Conservation (phyloP, 2,113 vertebrate species). For the Gambusia holbrooki region DNA sequence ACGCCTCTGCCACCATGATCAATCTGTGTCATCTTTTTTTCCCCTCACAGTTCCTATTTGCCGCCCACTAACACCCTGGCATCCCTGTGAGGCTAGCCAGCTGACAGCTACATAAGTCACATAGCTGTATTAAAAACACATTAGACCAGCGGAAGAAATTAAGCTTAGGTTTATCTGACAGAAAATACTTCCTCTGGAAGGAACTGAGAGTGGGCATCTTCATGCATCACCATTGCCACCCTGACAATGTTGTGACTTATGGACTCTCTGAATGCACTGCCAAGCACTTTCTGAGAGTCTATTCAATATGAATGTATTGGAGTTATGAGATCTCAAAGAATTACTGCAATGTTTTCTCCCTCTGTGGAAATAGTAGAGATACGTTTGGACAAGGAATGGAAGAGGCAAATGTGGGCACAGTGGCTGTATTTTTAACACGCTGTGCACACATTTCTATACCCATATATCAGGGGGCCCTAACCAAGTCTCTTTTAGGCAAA, state of each 20-base stretch:
- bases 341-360: constrained; percentile 29
- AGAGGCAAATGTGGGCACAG: not conserved
- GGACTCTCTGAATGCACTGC: constrained; percentile 72
- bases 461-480: not conserved
- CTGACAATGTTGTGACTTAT: constrained; percentile 80
- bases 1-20: constrained; percentile 58
- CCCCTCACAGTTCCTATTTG: constrained; percentile 46
- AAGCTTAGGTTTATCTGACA: constrained; percentile 74
- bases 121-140: constrained; percentile 83
- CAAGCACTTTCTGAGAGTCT: constrained; percentile 67
- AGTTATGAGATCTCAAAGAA: constrained; percentile 75
- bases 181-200: constrained; percentile 63
- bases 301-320: constrained; percentile 67
- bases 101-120: constrained; percentile 83
- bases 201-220: constrained; percentile 50
- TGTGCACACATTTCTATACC: not conserved
- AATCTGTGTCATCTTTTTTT: constrained; percentile 68
- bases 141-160: constrained; percentile 80
- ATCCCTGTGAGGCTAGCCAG: constrained; percentile 57
- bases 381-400: not conserved
- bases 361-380: constrained; percentile 13
- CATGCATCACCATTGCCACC: constrained; percentile 72
- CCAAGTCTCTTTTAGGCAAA: not conserved
- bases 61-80: constrained; percentile 64
- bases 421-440: not conserved